Base-by-base conservation (phyloP, 2,113 vertebrate genomes). In the Oreocharis arfaki region DNA sequence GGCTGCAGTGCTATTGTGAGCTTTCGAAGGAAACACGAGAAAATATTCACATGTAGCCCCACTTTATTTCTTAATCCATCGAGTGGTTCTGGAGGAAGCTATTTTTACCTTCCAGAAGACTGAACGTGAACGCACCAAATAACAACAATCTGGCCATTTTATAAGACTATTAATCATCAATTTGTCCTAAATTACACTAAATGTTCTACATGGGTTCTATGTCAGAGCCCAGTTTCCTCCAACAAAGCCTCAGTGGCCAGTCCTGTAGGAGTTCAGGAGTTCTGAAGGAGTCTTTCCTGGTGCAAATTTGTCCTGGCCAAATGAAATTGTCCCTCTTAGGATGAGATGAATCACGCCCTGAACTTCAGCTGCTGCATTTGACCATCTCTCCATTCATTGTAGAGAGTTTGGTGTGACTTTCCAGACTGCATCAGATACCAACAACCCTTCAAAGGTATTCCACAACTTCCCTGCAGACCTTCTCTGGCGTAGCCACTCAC, bases 401-500 rank as follows among this genome's bases (percentile, higher is more conserved):
- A 47, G 3, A 28, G 46, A 59, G 8, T 21, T 32, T 77, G 57
- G 5, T 14, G 32, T 9, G 68, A 60, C 8, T 57, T 91, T 32
- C n/a, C 20, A 37, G 32, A 7, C 9, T 42, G 17, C 27, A 39
- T 12, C 5, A 75, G 59, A 64, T 9, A 73, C 10, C 32, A 84
- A 16, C 6, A 87, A 18, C 3, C 11, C 17, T 89, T 60, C 39
- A 52, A 11, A 63, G 6, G 4, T 23, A 10, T 44, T 87, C 47
- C 28, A 63, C 11, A 41, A 57, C 80, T 53, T 55, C 44, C 37
- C 13, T 67, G 41, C 33, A 89, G 49, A 50, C 16, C 20, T 91
- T 22, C 37, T 57, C 37, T 33, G 81, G 19, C 1, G 0, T 1
- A 68, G 7, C 42, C 53, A n/a, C 55, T 49, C 2, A 3, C 23